Percentiles rank a stretch among this genome's conserved stretches.
Conservation (phyloP, 2,888 invertebrate genomes). For the Drosophila nr. perissopoda region DNA sequence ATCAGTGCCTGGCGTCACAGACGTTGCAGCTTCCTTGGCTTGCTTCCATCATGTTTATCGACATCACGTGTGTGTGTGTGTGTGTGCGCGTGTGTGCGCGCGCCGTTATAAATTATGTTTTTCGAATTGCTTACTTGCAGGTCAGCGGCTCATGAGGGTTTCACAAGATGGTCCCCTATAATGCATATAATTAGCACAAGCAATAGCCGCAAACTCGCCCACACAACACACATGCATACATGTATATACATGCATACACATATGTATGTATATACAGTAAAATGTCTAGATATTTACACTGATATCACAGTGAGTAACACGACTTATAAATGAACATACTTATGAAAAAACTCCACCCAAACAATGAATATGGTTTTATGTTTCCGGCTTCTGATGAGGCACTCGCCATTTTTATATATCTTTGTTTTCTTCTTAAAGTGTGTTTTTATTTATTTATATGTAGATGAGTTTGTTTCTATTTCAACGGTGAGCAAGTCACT, state of each 20-base stretch:
- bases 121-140: slow-evolving; percentile 1
- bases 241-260: no score
- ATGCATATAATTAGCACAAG: slow-evolving; percentile 32
- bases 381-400: background rate
- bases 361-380: background rate
- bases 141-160: slow-evolving; percentile 35
- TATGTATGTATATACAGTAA: background rate
- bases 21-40: slow-evolving; percentile 39
- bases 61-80: slow-evolving; percentile 11
- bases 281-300: slow-evolving; percentile 3
- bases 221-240: background rate
- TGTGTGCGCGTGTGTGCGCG: slow-evolving; percentile 15
- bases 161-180: slow-evolving; percentile 48
- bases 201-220: slow-evolving; percentile 1
- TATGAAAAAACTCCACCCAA: background rate
- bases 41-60: slow-evolving; percentile 30
- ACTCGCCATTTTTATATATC: background rate
- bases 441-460: background rate
- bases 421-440: background rate
- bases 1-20: slow-evolving; percentile 21
- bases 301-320: slow-evolving; percentile 13
- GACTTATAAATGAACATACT: background rate
- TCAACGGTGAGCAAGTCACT: background rate
- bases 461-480: background rate
- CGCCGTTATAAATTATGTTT: slow-evolving; percentile 34